Percentiles rank a stretch among this genome's conserved stretches.
Conservation (phyloP, 2,113 vertebrate species). For the Zosterops pallidus region DNA sequence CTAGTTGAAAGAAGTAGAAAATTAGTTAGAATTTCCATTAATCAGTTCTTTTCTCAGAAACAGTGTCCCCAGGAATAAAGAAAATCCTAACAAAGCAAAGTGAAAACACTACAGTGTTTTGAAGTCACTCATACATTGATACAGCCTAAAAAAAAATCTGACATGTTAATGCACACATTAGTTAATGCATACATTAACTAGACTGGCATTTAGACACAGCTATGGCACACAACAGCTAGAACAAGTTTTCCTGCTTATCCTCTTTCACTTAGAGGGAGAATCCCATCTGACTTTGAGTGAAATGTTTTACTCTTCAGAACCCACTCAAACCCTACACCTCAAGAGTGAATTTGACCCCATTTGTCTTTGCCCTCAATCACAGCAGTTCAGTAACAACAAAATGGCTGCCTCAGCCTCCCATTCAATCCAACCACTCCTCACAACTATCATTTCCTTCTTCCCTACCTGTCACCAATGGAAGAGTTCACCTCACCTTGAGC, state of each 20-base stretch:
- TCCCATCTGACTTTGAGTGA: background rate
- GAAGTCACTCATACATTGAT: background rate
- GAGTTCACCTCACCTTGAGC: background rate
- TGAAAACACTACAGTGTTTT: background rate
- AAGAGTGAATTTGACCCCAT: background rate
- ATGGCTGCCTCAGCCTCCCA: slow-evolving; percentile 43
- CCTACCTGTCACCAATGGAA: background rate
- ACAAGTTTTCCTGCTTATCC: background rate
- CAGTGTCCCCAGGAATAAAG: background rate
- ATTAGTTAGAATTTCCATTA: background rate
- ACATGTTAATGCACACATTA: background rate
- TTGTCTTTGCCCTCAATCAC: background rate
- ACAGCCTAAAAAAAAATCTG: background rate
- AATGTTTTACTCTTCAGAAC: background rate
- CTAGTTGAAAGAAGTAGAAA: slow-evolving; percentile 70
- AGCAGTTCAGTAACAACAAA: slow-evolving; percentile 1
- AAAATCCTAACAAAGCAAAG: background rate
- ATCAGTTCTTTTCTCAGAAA: background rate
- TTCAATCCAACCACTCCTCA: background rate
- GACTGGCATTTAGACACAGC: background rate
- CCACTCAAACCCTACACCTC: background rate
- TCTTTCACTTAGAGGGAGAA: background rate
- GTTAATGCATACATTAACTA: background rate
- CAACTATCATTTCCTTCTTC: background rate
- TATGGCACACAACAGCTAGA: background rate